A percentile compares a stretch with the other conserved stretches of the same genome.
These are phyloP conservation scores for Elanus axillaris DNA, from an alignment of 2,113 vertebrate genomes.

Conservation along the genomic window DNA sequence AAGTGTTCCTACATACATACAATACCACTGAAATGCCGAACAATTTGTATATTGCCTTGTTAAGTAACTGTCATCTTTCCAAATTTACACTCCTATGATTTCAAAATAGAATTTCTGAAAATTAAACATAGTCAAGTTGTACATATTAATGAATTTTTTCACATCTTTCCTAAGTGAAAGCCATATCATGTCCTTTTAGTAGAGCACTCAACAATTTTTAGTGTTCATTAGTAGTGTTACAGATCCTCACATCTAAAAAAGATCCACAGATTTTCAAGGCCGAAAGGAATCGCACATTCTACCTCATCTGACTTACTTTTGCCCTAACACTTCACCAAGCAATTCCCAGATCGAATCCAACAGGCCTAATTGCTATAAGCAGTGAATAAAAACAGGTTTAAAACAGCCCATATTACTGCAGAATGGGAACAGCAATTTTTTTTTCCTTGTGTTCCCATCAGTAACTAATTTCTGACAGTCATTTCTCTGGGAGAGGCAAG, in stretches of 20 bases:
- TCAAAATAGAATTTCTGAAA: not conserved
- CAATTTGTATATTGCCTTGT: not conserved
- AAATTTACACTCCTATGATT: not conserved
- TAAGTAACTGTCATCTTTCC: not conserved
- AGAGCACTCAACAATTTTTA: not conserved
- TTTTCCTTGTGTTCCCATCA: not conserved
- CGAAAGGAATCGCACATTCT: not conserved
- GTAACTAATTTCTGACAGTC: not conserved
- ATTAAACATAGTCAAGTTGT: not conserved
- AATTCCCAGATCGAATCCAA: not conserved
- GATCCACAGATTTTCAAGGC: not conserved
- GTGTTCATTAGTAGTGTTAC: not conserved
- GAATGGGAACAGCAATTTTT: not conserved
- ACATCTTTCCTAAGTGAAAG: not conserved
- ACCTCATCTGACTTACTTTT: not conserved
- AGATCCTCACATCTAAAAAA: not conserved
- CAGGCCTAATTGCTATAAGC: not conserved
- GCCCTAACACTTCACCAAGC: not conserved
- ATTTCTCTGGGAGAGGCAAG: not conserved
- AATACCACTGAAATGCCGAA: not conserved
- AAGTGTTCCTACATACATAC: not conserved
- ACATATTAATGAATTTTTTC: not conserved
- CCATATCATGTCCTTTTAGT: not conserved
- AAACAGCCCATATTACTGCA: not conserved
- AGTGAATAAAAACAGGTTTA: not conserved